These are phyloP conservation scores for Octodon degus DNA, from an alignment of 2,113 vertebrate genomes.

Conservation along the genomic window DNA sequence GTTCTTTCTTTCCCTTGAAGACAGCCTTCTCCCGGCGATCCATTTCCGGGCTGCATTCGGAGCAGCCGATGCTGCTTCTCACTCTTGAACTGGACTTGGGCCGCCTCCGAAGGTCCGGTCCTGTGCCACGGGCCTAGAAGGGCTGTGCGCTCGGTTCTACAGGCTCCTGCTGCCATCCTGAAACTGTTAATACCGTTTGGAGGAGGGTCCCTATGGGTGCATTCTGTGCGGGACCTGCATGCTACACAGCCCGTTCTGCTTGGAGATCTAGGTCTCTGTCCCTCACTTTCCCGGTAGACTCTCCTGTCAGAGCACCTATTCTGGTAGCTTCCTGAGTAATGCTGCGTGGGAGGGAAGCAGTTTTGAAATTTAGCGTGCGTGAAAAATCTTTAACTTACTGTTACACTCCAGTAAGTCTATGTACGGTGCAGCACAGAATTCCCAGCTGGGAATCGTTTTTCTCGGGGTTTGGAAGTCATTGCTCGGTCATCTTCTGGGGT, in stretches of 20 bases:
- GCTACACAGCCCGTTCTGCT: neutral
- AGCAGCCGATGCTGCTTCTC: neutral
- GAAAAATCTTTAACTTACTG: conserved; percentile 38
- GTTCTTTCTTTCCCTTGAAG: neutral
- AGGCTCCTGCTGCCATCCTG: neutral
- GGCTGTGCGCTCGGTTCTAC: neutral
- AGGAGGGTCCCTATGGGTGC: neutral
- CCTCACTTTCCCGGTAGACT: neutral
- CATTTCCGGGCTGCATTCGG: neutral
- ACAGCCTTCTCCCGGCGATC: neutral
- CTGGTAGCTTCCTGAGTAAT: conserved; percentile 26
- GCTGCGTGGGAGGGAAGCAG: neutral
- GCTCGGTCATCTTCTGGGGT: neutral
- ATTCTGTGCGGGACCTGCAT: neutral
- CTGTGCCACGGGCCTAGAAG: neutral
- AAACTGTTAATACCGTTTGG: neutral
- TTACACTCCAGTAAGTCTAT: conserved; percentile 14
- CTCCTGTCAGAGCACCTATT: neutral
- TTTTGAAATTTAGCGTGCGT: conserved; percentile 40
- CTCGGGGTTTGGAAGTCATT: neutral
- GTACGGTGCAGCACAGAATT: conserved; percentile 11
- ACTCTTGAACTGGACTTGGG: neutral
- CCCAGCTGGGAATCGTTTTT: neutral
- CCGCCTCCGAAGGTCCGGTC: neutral
- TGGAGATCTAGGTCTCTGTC: neutral